Base-by-base conservation (phyloP, 2,888 invertebrate genomes). In the Adelognathus sp. region DNA sequence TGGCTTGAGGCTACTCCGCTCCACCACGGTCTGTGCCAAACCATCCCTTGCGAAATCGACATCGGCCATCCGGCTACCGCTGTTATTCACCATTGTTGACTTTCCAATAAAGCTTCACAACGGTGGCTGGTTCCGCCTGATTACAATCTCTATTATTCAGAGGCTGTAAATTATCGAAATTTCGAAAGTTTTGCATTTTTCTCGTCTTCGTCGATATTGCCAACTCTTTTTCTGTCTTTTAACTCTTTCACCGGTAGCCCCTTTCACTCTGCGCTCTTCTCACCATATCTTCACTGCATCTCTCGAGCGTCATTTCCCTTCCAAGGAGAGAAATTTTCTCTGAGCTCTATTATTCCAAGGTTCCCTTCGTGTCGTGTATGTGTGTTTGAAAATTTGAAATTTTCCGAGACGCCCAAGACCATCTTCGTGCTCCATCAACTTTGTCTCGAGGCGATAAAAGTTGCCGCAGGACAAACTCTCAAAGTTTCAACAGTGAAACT, bases 131-230 rank as follows among this genome's bases (percentile, higher is more conserved):
- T 87, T 88, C 86, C 85, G 86, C 83, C 81, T 85, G 84, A 86
- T 89, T 87, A 85, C 73, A 82, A 85, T 88, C 85, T 69, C 77
- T 67, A 76, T 85, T 88, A 88, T 89, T 89, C 86, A 86, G 85
- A 78, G 85, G 87, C 78, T 85, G 83, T 89, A 90, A 90, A 90
- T 88, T 89, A 88, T 85, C 85, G 82, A 86, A 85, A 85, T 83
- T 80, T 81, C 63, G 50, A 80, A 78, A 79, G 67, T 73, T 58
- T 27, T 14, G 5, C 36, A 52, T 77, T 69, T 74, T 74, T 18
- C 36, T 16, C 33, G n/a, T 44, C 63, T 14, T 39, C 41, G 66
- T 54, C 64, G 36, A n/a, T 73, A 33, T 69, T 46, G 16, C 16
- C 27, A 18, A 39, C 9, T 71, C 36, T 58, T 50, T n/a, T 70